Evolutionary conservation across 2,888 invertebrate species (phyloP), one percentile per base, ranked within the genome.

Genomic region (Ypsolopha scabrella): DNA sequence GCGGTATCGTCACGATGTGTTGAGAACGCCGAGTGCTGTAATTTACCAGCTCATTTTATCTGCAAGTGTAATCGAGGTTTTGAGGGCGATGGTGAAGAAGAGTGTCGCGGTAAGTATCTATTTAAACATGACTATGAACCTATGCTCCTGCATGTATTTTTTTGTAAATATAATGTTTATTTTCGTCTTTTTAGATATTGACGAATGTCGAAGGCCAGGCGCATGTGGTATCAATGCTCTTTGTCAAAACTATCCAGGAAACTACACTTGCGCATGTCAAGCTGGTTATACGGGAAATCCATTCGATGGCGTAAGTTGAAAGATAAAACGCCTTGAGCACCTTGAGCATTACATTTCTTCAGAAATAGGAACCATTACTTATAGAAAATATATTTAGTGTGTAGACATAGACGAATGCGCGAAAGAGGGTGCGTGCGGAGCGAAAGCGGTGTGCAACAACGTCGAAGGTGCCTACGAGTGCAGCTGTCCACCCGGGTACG

Each of bases 1-100:
- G 88, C 90, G 56, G 89, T 96, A 67, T 92, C 94, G 39, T 90
- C 93, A 54, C 89, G 94, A 67, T 97, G 97, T 82, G 96, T 95
- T 55, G 89, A 91, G 75, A 96, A 97, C 78, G 94, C 97, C 43
- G 96, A 96, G 76, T 97, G 97, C 80, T 97, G 97, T 75, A 97
- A 97, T 87, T 87, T 97, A 64, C 97, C 97, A 48, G 94, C 96
- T 61, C 95, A 96, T 88, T 97, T 95, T 81, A 91, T 96, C 62
- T 97, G 97, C 88, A 96, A 96, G 87, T 97, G 97, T 81, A 92
- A 93, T 66, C 90, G 94, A 54, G 97, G 97, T 53, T 97, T 92
- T 68, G 93, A 94, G 77, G 97, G 97, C 55, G 95, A 97, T 65
- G 97, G 96, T 41, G 96, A 96, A 87, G 92, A 91, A 63, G 90